Base-by-base conservation (phyloP, 2,888 invertebrate genomes). In the Macrosiphum euphorbiae region DNA sequence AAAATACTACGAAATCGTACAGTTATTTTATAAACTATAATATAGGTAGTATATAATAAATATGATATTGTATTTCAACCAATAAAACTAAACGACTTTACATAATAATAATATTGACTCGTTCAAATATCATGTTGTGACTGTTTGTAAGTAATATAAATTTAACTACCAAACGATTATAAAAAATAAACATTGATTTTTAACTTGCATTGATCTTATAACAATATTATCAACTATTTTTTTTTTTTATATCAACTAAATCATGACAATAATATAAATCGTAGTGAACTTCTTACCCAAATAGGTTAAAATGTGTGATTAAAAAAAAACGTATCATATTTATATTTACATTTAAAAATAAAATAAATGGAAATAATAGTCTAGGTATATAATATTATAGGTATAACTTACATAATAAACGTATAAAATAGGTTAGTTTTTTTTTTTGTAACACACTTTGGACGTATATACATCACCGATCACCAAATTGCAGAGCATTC, bases 1-100 rank as follows among this genome's bases (percentile, higher is more conserved):
- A 86, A 61, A 58, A 50, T 41, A 90, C 85, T 90, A 86, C 61
- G 55, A 90, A 94, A 50, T 85, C 13, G 13, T 52, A 52, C 44
- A 50, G 50, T 28, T 58, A n/a, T 86, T 55, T 26, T 41, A n/a
- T 84, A 20, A 20, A 35, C 35, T 78, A 28, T 91, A 84, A 52
- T 84, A 28, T 91, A 41, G 41, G 8, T 91, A 41, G 52, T 47
- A 84, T 13, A 55, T 44, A 47, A n/a, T 28, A n/a, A 24, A 58
- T 50, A 78, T 20, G 20, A 78, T 78, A 78, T 7, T 78, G 8
- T 52, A n/a, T 58, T 67, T 90, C 78, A 35, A 86, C 1, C 24
- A 47, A 87, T 47, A 86, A 47, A 58, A 86, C 16, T 55, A 84
- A 41, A 84, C 50, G 90, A 78, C 16, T 78, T 7, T 8, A 90